Base-by-base conservation (phyloP, 2,113 vertebrate species). In the Otis tarda region DNA sequence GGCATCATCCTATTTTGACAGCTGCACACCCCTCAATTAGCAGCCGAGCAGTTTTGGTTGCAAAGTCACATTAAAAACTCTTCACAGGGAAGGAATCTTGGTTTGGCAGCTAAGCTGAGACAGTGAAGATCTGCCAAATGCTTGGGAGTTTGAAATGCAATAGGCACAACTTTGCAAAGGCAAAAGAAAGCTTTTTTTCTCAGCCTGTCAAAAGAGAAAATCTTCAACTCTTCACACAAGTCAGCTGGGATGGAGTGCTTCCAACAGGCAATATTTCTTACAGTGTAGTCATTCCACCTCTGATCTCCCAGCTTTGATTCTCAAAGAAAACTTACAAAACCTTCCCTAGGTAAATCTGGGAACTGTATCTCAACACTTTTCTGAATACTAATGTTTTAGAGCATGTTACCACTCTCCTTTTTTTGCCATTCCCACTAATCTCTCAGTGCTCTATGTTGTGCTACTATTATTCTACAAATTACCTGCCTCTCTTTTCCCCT, bases 131-230 rank as follows among this genome's bases (percentile, higher is more conserved):
- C 84, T 95, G 89, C 81, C 93, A 96, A 84, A 77, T 75, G 43
- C 33, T 71, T 63, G 23, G n/a, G 65, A 94, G 93, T 91, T 91
- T 73, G 67, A 91, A 89, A 94, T 22, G 57, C 74, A 91, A 47
- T 82, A 94, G 84, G 87, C 73, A 94, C 73, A 94, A 96, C 83
- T 92, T 95, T 53, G 30, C 57, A 89, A 76, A 89, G 60, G 79
- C 16, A 71, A 82, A 87, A 89, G 73, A 70, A 92, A 84, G 4
- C 10, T 74, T 69, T 76, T 76, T 76, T 94, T 83, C 73, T 87
- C 83, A 89, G 83, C 23, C 61, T 92, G 89, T 89, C 89, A 93
- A 84, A 86, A 92, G 68, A 70, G 35, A 69, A 12, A 70, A 30
- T 68, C 64, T 89, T 70, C 35, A 91, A 2, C 45, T 79, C 57